These are phyloP conservation scores for Xenopus laevis DNA, from an alignment of 2,113 vertebrate genomes.

Conservation along the genomic window DNA sequence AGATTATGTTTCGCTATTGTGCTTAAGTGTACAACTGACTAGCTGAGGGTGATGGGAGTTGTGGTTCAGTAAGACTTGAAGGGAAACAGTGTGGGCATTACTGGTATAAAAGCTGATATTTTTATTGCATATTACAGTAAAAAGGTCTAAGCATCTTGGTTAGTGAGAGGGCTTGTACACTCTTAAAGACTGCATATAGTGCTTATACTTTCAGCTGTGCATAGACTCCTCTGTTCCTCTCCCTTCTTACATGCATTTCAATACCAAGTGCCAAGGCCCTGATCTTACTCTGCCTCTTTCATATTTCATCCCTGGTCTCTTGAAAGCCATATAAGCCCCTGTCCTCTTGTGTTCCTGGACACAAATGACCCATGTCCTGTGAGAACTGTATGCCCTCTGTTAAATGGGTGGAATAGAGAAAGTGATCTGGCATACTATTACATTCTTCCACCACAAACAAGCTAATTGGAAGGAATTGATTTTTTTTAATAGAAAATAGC, in stretches of 20 bases:
- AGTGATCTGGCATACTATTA: background rate
- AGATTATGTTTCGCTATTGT: too few species aligned
- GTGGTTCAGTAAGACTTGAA: background rate
- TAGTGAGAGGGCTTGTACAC: too few species aligned
- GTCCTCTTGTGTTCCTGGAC: conserved; percentile 17
- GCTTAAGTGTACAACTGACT: too few species aligned
- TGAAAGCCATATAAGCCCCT: conserved; percentile 33
- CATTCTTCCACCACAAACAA: background rate
- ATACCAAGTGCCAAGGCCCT: background rate
- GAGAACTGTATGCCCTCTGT: conserved; percentile 25
- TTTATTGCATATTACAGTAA: too few species aligned
- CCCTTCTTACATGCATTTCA: background rate
- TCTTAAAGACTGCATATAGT: too few species aligned
- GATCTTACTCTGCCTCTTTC: background rate
- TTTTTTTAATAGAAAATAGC: too few species aligned
- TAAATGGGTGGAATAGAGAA: background rate
- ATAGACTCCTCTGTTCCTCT: background rate
- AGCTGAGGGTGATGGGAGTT: background rate
- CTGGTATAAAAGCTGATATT: too few species aligned
- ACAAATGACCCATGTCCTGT: conserved; percentile 10
- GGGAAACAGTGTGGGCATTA: too few species aligned
- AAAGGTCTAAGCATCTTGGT: too few species aligned
- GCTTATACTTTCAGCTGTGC: too few species aligned
- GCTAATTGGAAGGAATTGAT: too few species aligned
- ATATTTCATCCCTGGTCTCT: background rate